These are phyloP conservation scores for Trissonchulus sp. DNA, from an alignment of 2,888 invertebrate genomes.

Conservation along the genomic window DNA sequence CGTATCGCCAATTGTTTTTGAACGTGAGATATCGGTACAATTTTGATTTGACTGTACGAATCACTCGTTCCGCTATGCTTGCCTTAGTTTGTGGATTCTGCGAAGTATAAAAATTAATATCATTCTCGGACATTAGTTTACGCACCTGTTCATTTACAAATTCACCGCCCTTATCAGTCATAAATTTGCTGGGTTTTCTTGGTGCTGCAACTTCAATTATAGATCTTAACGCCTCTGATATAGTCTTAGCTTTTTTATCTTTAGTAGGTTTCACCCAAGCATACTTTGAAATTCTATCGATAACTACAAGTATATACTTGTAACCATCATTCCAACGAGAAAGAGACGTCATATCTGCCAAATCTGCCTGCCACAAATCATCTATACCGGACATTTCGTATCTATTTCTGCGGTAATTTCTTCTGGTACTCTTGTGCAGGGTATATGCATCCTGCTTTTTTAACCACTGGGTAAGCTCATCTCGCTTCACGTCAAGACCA, in stretches of 20 bases:
- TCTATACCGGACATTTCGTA: not conserved
- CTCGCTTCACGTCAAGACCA: too few species aligned
- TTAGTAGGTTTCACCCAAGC: constrained; percentile 34
- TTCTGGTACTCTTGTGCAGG: not conserved
- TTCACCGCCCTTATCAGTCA: not conserved
- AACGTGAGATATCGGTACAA: constrained; percentile 20
- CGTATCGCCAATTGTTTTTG: constrained; percentile 19
- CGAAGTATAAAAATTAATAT: constrained; percentile 7
- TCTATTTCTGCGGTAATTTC: not conserved
- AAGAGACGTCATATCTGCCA: not conserved
- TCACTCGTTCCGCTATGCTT: not conserved
- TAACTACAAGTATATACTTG: not conserved
- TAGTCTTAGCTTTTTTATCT: constrained; percentile 27
- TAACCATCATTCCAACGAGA: not conserved
- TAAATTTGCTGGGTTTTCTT: not conserved
- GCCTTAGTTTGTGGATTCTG: not conserved
- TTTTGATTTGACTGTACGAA: constrained; percentile 7
- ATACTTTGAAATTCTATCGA: not conserved
- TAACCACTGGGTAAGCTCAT: too few species aligned
- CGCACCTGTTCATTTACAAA: not conserved
- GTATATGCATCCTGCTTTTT: too few species aligned
- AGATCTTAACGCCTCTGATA: not conserved
- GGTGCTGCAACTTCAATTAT: not conserved
- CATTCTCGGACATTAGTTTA: not conserved
- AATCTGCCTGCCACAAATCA: not conserved